A percentile compares a stretch with the other conserved stretches of the same genome.
phyloP scores from a whole-genome alignment of 2,888 invertebrate genomes.

The Selenia dentaria region DNA sequence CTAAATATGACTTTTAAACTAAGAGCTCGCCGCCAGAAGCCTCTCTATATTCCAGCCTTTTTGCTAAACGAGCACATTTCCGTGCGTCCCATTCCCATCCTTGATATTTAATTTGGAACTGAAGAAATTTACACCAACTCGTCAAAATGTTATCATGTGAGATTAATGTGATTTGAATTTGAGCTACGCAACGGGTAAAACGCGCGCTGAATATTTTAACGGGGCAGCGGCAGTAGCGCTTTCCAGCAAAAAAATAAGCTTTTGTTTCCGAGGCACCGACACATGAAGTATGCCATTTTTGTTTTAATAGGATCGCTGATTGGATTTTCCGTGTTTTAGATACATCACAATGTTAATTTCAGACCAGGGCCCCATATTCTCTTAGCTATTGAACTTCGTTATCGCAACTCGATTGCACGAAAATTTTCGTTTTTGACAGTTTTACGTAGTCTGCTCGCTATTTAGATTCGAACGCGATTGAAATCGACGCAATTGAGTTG shows the following conservation, averaged over 20 bases:
- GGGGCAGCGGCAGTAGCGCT: conserved; percentile 30
- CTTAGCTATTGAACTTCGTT: too few relatives aligned
- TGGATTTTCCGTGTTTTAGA: conserved; percentile 28
- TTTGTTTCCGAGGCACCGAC: conserved; percentile 18
- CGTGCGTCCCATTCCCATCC: conserved; percentile 47
- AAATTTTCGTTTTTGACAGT: too few relatives aligned
- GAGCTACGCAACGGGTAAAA: conserved; percentile 30
- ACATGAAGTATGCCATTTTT: conserved; percentile 23
- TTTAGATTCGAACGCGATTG: too few relatives aligned
- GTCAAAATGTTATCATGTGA: conserved; percentile 55
- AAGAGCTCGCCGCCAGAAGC: conserved; percentile 59
- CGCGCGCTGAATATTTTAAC: conserved; percentile 43
- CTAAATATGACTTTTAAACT: conserved; percentile 78
- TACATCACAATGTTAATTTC: conserved; percentile 37
- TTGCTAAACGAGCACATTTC: conserved; percentile 58
- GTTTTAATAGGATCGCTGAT: conserved; percentile 27
- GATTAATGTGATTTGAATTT: conserved; percentile 49
- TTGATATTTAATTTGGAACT: conserved; percentile 52
- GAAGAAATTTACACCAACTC: conserved; percentile 56
- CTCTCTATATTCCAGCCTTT: conserved; percentile 61
- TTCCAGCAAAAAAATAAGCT: conserved; percentile 29
- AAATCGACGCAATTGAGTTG: too few relatives aligned
- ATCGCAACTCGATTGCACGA: too few relatives aligned
- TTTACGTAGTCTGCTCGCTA: too few relatives aligned
- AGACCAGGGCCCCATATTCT: too few relatives aligned